These are phyloP conservation scores for Hippotragus niger DNA, from an alignment of 2,113 vertebrate species.

Conservation along the genomic window DNA sequence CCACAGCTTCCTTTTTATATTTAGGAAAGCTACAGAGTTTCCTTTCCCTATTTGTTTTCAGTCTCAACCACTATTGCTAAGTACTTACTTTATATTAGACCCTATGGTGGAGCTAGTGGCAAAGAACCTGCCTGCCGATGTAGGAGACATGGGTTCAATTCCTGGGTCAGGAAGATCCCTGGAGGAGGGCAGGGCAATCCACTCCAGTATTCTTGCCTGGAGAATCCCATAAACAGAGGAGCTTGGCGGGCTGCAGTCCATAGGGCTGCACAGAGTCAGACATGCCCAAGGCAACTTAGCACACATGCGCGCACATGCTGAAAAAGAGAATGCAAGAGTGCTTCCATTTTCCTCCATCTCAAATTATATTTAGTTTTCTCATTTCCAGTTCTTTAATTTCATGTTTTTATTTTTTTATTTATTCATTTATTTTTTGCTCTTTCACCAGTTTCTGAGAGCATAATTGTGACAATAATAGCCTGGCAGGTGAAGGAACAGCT, in stretches of 20 bases:
- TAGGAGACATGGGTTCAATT: neutral
- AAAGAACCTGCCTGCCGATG: neutral
- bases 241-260: neutral
- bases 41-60: neutral
- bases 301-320: neutral
- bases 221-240: neutral
- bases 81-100: neutral
- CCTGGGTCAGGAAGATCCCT: neutral
- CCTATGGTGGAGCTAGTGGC: neutral
- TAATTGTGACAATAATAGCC: neutral
- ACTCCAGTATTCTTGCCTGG: neutral
- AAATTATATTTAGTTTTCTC: neutral
- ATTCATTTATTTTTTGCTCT: neutral
- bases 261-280: neutral
- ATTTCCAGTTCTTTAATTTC: neutral
- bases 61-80: neutral
- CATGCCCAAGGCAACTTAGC: neutral
- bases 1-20: conserved; percentile 3
- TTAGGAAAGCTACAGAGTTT: neutral
- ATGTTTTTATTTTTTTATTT: neutral
- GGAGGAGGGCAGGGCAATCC: neutral
- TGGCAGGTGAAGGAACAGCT: neutral
- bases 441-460: neutral
- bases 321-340: neutral
- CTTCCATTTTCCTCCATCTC: neutral